Percentiles rank a stretch among this genome's conserved stretches.
phyloP scores from a whole-genome alignment of 2,888 invertebrate genomes.

The Aphrophora alni region DNA sequence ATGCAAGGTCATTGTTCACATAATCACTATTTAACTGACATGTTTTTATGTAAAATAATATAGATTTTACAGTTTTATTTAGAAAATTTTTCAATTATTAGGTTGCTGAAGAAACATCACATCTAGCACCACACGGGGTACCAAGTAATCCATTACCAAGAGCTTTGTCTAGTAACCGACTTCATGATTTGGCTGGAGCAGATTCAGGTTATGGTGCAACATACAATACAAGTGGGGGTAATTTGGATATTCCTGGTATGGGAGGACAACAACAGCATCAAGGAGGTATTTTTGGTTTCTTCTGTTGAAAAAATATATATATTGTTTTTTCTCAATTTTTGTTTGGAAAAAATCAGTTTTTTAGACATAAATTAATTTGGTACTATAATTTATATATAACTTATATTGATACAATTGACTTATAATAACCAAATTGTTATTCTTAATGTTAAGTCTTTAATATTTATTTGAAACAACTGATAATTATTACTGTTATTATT shows the following conservation, averaged over 20 bases:
- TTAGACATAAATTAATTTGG: no score
- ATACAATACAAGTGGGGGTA: conserved; percentile 71
- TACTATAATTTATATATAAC: no score
- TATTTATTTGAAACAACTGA: no score
- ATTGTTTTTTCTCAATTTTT: background rate
- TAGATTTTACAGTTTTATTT: no score
- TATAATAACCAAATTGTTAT: no score
- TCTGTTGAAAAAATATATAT: no score
- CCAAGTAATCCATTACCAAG: conserved; percentile 91
- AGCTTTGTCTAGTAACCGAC: conserved; percentile 80
- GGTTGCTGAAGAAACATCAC: conserved; percentile 78
- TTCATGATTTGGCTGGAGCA: conserved; percentile 78
- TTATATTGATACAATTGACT: no score
- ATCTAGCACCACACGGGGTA: conserved; percentile 93
- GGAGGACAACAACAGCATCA: conserved; percentile 44
- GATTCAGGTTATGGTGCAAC: conserved; percentile 76
- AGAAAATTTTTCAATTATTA: conserved; percentile 38
- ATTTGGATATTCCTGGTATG: conserved; percentile 68
- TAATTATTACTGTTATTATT: no score
- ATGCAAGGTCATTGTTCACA: no score
- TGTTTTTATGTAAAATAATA: no score
- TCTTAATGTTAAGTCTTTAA: no score
- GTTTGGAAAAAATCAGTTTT: background rate
- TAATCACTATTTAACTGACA: no score
- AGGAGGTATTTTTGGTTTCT: background rate